Conservation (phyloP, 2,113 vertebrate species). For the Hirundichthys speculiger region DNA sequence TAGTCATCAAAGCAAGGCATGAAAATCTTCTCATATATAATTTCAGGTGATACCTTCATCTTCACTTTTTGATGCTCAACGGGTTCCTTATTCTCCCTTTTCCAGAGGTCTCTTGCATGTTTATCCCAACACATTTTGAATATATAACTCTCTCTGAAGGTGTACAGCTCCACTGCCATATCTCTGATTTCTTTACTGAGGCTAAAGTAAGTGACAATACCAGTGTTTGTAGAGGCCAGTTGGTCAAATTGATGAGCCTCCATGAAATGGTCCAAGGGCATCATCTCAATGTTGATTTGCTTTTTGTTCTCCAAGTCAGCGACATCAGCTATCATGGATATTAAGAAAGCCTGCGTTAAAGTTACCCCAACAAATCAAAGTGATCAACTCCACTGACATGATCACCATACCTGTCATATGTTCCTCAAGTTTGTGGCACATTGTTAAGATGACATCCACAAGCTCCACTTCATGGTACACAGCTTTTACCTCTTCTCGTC, state of each 20-base stretch:
- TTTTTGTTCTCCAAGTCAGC: slow-evolving; percentile 51
- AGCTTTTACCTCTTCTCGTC: slow-evolving; percentile 69
- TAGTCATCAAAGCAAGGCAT: slow-evolving; percentile 72
- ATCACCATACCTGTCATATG: slow-evolving; percentile 80
- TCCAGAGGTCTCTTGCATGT: slow-evolving; percentile 25
- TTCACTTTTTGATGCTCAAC: background rate
- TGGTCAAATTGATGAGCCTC: slow-evolving; percentile 44
- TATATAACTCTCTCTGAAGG: slow-evolving; percentile 80
- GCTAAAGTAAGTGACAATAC: slow-evolving; percentile 73
- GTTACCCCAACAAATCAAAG: background rate
- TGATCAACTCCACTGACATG: background rate
- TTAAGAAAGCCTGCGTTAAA: background rate
- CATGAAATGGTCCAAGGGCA: slow-evolving; percentile 71
- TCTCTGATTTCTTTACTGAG: slow-evolving; percentile 69
- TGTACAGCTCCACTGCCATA: slow-evolving; percentile 69
- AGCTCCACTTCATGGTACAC: slow-evolving; percentile 76
- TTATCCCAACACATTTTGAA: slow-evolving; percentile 85
- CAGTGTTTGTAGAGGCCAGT: accelerated
- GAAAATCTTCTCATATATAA: slow-evolving; percentile 62
- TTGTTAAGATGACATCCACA: slow-evolving; percentile 81
- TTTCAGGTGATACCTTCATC: slow-evolving; percentile 33
- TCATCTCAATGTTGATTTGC: slow-evolving; percentile 64
- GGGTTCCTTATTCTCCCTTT: background rate
- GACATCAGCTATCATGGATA: slow-evolving; percentile 79
- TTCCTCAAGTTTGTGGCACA: slow-evolving; percentile 80